phyloP scores from a whole-genome alignment of 1,140 invertebrate species.

The Akabosia matsudoensis region DNA sequence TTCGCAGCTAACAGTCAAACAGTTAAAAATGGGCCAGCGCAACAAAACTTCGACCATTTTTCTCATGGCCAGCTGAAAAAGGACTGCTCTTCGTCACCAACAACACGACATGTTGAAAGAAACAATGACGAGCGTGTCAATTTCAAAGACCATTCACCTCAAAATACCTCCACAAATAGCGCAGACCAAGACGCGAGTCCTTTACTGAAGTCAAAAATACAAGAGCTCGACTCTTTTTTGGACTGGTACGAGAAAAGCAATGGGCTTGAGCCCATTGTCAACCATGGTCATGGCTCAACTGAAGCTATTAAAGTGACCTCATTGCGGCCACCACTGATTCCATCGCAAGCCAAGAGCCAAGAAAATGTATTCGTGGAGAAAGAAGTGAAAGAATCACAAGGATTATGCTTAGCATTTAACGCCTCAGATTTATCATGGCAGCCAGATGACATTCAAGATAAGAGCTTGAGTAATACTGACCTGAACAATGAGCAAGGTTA shows the following conservation, averaged over 20 bases:
- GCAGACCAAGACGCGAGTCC: too few relatives aligned
- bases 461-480: neutral
- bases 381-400: too few relatives aligned
- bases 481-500: neutral
- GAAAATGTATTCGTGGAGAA: too few relatives aligned
- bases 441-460: neutral
- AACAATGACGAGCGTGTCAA: too few relatives aligned
- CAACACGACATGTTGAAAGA: too few relatives aligned
- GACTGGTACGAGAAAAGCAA: neutral
- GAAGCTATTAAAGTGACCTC: neutral
- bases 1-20: neutral
- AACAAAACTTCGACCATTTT: neutral
- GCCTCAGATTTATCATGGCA: neutral
- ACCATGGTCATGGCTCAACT: neutral
- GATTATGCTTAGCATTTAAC: neutral
- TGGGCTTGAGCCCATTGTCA: neutral
- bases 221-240: constrained; percentile 5
- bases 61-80: neutral
- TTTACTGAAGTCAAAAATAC: too few relatives aligned
- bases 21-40: neutral
- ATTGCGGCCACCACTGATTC: neutral
- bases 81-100: too few relatives aligned
- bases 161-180: too few relatives aligned
- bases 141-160: too few relatives aligned
- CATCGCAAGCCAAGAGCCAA: neutral